Base-by-base conservation (phyloP, 2,888 invertebrate genomes). In the Cerceris rybyensis region DNA sequence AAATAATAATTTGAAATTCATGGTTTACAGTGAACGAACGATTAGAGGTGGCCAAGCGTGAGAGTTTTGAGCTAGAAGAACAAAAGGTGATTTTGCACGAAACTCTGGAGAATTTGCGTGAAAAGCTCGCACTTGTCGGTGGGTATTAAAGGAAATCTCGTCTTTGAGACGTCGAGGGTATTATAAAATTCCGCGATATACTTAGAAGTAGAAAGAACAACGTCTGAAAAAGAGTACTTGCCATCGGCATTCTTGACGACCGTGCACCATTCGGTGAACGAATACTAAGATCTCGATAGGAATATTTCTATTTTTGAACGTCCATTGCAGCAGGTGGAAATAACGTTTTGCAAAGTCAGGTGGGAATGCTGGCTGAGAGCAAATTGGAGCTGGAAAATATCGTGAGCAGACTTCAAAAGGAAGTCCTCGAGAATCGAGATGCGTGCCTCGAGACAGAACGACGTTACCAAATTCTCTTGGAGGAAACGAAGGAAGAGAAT, bases 351-450 rank as follows among this genome's bases (percentile, higher is more conserved):
- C 81, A 80, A 72, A 80, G 80, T 79, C 85, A 86, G 67, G 59
- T 79, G 46, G 74, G 72, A 42, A 70, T 57, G 60, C 72, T 86
- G 81, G 78, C 78, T 16, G 83, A 84, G 67, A 83, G 80, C 61
- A 89, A 87, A 83, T 71, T 82, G 64, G 75, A 81, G 50, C 70
- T 85, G 16, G 83, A 85, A 75, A 82, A 54, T 41, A 78, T 59
- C 71, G 75, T 82, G 64, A 75, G 76, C 63, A 49, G 75, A 67
- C 72, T 80, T 11, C 52, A 70, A 52, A 73, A 70, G 70, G 73
- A 81, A 70, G 61, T 77, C 17, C 52, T 55, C 49, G 67, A 68
- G 42, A 59, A 58, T 43, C 74, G 69, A 17, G 66, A 72, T 64
- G 67, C 72, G 71, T 75, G 42, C 57, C 67, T 61, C 60, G 78